A percentile compares a stretch with the other conserved stretches of the same genome.
Conservation (phyloP, 2,888 invertebrate species). For the Agrilus mali region DNA sequence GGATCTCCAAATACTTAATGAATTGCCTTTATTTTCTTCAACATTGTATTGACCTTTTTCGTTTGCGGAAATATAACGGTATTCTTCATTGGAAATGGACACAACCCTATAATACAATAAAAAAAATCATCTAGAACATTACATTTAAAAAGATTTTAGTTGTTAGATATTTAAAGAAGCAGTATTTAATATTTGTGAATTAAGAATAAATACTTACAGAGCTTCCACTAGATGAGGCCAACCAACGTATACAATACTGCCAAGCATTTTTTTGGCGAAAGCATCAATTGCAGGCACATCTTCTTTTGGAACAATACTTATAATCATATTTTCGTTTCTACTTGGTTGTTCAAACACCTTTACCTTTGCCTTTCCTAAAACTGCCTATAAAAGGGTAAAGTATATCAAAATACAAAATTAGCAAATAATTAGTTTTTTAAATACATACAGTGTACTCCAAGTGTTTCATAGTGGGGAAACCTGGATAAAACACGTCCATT, state of each 20-base stretch:
- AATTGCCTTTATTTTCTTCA: slow-evolving; percentile 35
- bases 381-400: slow-evolving; percentile 19
- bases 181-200: background rate
- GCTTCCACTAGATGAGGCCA: slow-evolving; percentile 93
- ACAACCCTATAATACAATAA: slow-evolving; percentile 38
- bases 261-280: slow-evolving; percentile 52
- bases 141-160: no score
- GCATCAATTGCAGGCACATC: slow-evolving; percentile 24
- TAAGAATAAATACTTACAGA: slow-evolving; percentile 37
- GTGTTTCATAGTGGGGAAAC: slow-evolving; percentile 87
- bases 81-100: slow-evolving; percentile 45
- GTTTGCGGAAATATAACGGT: slow-evolving; percentile 35
- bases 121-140: slow-evolving; percentile 5
- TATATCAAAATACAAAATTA: background rate
- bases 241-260: slow-evolving; percentile 63
- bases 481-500: slow-evolving; percentile 64
- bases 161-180: background rate
- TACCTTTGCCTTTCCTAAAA: slow-evolving; percentile 54
- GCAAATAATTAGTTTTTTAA: background rate
- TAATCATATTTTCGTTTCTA: slow-evolving; percentile 69
- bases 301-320: slow-evolving; percentile 45
- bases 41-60: slow-evolving; percentile 31
- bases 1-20: slow-evolving; percentile 37
- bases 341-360: slow-evolving; percentile 83
- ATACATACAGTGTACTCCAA: slow-evolving; percentile 59